Evolutionary conservation across 2,888 invertebrate genomes (phyloP).

Genomic region (Ornithoptera priamus): DNA sequence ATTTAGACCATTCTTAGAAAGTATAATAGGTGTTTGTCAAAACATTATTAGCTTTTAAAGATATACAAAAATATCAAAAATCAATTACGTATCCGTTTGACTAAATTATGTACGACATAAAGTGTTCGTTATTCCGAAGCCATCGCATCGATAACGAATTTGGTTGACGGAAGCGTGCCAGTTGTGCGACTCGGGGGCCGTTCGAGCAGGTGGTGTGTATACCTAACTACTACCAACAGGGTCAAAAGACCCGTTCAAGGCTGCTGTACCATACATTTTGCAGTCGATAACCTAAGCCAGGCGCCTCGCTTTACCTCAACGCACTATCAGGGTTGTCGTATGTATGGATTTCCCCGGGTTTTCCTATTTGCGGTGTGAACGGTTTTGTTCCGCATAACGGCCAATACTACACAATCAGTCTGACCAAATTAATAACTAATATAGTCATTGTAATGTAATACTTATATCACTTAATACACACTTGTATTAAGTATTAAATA

Average conservation of each 20-base stretch:
- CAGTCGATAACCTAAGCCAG: constrained; percentile 60
- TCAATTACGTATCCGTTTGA: too few relatives aligned
- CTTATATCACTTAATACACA: too few relatives aligned
- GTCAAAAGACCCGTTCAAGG: constrained; percentile 74
- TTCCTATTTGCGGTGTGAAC: constrained; percentile 10
- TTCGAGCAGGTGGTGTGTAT: constrained; percentile 64
- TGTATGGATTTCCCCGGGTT: constrained; percentile 21
- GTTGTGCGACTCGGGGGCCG: constrained; percentile 42
- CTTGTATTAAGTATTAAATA: too few relatives aligned
- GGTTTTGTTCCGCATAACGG: constrained; percentile 5
- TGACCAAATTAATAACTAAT: constrained; percentile 1
- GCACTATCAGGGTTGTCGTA: constrained; percentile 29
- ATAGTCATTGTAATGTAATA: too few relatives aligned
- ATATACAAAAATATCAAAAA: too few relatives aligned
- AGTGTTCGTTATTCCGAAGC: constrained; percentile 18
- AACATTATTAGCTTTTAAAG: too few relatives aligned
- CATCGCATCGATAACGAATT: constrained; percentile 21
- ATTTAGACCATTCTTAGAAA: too few relatives aligned
- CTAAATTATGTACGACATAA: not conserved
- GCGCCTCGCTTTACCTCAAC: constrained; percentile 44
- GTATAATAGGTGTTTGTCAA: too few relatives aligned
- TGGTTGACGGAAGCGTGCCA: constrained; percentile 32
- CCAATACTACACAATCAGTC: not conserved
- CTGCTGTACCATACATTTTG: constrained; percentile 59
- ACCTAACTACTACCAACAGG: constrained; percentile 51